phyloP scores from a whole-genome alignment of 2,797 vertebrate species.

The Astyanax mexicanus region DNA sequence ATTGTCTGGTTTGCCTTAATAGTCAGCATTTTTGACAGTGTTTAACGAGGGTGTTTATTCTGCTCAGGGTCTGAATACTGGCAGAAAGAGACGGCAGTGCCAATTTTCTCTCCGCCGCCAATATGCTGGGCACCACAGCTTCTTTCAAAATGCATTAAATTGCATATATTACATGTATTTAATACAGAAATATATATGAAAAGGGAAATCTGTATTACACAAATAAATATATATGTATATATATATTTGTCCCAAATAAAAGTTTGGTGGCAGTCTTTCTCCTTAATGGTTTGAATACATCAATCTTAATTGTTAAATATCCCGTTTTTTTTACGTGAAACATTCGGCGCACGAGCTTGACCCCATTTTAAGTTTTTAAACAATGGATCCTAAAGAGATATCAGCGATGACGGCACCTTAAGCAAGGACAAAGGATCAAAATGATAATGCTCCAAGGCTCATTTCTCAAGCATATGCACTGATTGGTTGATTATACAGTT shows the following conservation, averaged over 20 bases:
- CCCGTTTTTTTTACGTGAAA: neutral
- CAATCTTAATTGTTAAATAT: neutral
- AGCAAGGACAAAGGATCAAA: conserved; percentile 78
- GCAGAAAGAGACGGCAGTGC: conserved; percentile 39
- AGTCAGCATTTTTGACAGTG: conserved; percentile 55
- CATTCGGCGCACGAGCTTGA: neutral
- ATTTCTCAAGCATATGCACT: conserved; percentile 80
- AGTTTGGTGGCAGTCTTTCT: neutral
- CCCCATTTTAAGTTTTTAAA: conserved; percentile 28
- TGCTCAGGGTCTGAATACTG: conserved; percentile 53
- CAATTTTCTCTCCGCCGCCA: conserved; percentile 44
- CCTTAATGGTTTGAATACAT: neutral
- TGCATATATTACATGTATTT: neutral
- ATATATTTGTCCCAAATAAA: neutral
- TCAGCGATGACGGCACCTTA: conserved; percentile 51
- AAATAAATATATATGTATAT: neutral
- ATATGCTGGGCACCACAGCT: conserved; percentile 28
- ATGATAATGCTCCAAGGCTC: conserved; percentile 73
- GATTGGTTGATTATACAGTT: conserved; percentile 82
- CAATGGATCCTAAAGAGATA: conserved; percentile 27
- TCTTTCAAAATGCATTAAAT: conserved; percentile 2
- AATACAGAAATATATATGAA: neutral
- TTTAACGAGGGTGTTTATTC: conserved; percentile 61
- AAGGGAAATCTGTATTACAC: too few relatives aligned
- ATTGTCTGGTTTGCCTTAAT: conserved; percentile 58